Percentiles rank a stretch among this genome's conserved stretches.
Evolutionary conservation across 1,140 invertebrate species (phyloP).

Genomic region (Papilio aristodemus): DNA sequence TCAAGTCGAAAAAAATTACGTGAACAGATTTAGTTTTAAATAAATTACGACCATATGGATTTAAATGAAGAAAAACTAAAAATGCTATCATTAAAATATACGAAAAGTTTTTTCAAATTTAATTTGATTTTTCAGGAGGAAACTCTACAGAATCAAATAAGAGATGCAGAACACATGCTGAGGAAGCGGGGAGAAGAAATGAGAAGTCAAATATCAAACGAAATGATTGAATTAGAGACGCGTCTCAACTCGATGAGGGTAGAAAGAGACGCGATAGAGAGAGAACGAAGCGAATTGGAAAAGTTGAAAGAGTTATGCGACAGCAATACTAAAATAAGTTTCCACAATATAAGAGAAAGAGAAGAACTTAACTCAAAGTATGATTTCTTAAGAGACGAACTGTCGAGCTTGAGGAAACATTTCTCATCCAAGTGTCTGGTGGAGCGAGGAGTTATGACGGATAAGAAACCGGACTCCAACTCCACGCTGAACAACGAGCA

Average conservation of each 20-base stretch:
- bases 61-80: no score
- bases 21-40: no score
- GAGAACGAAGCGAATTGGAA: conserved; percentile 54
- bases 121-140: conserved; percentile 58
- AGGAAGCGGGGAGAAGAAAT: conserved; percentile 60
- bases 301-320: conserved; percentile 45
- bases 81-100: no score
- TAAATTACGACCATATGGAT: no score
- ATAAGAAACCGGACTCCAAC: conserved; percentile 35
- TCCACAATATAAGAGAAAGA: conserved; percentile 40
- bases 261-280: conserved; percentile 61
- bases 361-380: conserved; percentile 49
- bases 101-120: no score
- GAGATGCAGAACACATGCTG: conserved; percentile 57
- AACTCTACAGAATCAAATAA: conserved; percentile 54
- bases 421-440: conserved; percentile 54
- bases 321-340: conserved; percentile 36
- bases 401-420: conserved; percentile 51
- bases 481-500: conserved; percentile 54
- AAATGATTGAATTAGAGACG: conserved; percentile 52
- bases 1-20: no score
- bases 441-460: conserved; percentile 52
- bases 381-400: conserved; percentile 53
- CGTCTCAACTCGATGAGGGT: conserved; percentile 55
- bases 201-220: conserved; percentile 61